Evolutionary conservation across 2,888 invertebrate species (phyloP), one percentile per base, ranked within the genome.

Genomic region (Lampropteryx suffumata): DNA sequence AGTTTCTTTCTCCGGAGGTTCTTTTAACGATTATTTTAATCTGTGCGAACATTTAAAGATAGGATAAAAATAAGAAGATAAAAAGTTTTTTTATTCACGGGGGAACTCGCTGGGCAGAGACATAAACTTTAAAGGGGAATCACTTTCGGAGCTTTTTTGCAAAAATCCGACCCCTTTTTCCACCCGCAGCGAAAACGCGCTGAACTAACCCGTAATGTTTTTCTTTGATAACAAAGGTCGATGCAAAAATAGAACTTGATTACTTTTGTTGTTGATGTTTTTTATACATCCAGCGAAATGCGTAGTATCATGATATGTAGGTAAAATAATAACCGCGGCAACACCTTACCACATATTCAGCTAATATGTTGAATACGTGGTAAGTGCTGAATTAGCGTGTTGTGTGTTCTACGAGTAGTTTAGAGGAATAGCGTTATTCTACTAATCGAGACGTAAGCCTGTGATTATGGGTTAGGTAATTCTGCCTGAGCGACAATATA

Each of bases 61-160:
- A 54, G 41, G 36, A 47, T 45, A 44, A 55, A 55, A 51, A 55
- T 45, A 55, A 51, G 35, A 51, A 51, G 48, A 55, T 51, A 58
- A 59, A 61, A 59, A 58, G 57, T 52, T 61, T 59, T 24, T 51
- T 57, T 59, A 59, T 59, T 58, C 57, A 62, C 52, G 41, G 44
- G 51, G 52, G 52, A 59, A 57, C 59, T 62, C 56, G 52, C 57
- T 59, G 61, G 59, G 59, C 57, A 56, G 62, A 50, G 57, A 59
- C 57, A 59, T 62, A 59, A 62, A 62, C 59, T 62, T 62, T 62
- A 59, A 59, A 62, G 56, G 59, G 57, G 57, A 62, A 57, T 62
- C 57, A 56, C 56, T 62, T 62, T 57, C 50, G 56, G 56, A 42
- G 59, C 50, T 62, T 62, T 61, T 62, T 59, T 57, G 46, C 46